Evolutionary conservation across 35 echinoderm and acorn worm species (phyloP), one percentile per base, ranked within the genome.

Genomic region (Lytechinus variegatus): DNA sequence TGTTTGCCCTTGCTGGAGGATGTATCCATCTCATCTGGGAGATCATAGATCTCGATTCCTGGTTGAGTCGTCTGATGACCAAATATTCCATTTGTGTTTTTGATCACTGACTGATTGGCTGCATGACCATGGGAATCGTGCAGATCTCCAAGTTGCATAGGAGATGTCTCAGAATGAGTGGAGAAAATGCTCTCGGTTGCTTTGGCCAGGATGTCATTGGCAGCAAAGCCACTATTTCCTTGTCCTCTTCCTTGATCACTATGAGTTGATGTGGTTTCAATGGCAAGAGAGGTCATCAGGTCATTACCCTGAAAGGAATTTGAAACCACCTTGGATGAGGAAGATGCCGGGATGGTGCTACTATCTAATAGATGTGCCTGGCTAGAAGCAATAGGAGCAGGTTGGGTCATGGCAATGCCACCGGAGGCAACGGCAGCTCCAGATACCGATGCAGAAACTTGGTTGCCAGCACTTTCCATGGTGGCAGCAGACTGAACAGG

Each of bases 161-260:
- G 96, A 3, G 95, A 96, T 29, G 61, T 95, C 27, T 96, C 96
- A 10, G 54, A 86, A 54, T 91, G 28, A 9, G 51, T 71, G 4
- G 97, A 96, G 91, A 97, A 97, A 29, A 97, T 97, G 13, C 96
- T 96, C 55, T 96, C 97, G 54, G 97, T 96, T 16, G 97, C 97
- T 92, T 96, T 96, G 86, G 97, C 97, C 9, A 97, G 92, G 44
- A 97, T 97, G 79, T 97, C 97, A 54, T 97, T 94, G 55, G 95
- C 86, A 54, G 91, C 29, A 66, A 93, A 93, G 4, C 86, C 94
- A 10, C 19, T 14, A n/a, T 96, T 88, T 11, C 79, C 86, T 94
- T 55, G 61, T 8, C 90, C 27, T 33, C 87, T 92, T n/a, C 87
- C 94, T 86, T 44, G 87, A 87, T 4, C 86, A 95, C 51, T 96